Percentiles rank a stretch among this genome's conserved stretches.
These are phyloP conservation scores for Indicator indicator DNA, from an alignment of 2,113 vertebrate species.

Conservation along the genomic window DNA sequence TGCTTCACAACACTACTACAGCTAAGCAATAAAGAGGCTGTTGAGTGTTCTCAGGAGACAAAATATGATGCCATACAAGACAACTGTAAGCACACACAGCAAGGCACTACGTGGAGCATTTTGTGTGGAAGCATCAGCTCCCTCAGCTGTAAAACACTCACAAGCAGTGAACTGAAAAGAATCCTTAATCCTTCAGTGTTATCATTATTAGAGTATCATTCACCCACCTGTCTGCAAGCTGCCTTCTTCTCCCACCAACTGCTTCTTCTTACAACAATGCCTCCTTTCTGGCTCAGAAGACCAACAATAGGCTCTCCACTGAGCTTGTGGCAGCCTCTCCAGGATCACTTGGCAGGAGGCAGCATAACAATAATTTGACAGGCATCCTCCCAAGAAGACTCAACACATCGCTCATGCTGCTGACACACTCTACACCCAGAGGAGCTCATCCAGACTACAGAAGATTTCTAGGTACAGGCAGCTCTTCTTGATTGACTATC, in stretches of 20 bases:
- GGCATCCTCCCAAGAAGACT: constrained; percentile 34
- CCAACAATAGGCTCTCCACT: constrained; percentile 64
- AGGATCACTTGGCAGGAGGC: constrained; percentile 63
- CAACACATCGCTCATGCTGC: constrained; percentile 68
- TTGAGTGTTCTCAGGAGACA: neutral
- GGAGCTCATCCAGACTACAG: neutral
- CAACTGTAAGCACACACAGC: neutral
- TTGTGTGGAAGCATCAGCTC: neutral
- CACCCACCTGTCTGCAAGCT: constrained; percentile 62
- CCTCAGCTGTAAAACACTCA: neutral
- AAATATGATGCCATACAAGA: neutral
- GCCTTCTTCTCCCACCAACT: constrained; percentile 27
- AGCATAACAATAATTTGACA: constrained; percentile 66
- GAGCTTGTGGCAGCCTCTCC: constrained; percentile 56
- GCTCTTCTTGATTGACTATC: neutral
- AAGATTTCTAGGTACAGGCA: neutral
- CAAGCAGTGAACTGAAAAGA: neutral
- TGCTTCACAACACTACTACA: neutral
- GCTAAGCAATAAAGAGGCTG: neutral
- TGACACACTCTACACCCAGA: constrained; percentile 21
- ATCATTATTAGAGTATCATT: constrained; percentile 53
- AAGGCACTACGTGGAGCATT: neutral
- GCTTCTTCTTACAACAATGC: constrained; percentile 32
- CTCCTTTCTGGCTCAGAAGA: constrained; percentile 38
- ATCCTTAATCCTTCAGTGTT: constrained; percentile 10